A percentile compares a stretch with the other conserved stretches of the same genome.
Evolutionary conservation across 2,888 invertebrate species (phyloP).

Genomic region (Orthonevra nobilis): DNA sequence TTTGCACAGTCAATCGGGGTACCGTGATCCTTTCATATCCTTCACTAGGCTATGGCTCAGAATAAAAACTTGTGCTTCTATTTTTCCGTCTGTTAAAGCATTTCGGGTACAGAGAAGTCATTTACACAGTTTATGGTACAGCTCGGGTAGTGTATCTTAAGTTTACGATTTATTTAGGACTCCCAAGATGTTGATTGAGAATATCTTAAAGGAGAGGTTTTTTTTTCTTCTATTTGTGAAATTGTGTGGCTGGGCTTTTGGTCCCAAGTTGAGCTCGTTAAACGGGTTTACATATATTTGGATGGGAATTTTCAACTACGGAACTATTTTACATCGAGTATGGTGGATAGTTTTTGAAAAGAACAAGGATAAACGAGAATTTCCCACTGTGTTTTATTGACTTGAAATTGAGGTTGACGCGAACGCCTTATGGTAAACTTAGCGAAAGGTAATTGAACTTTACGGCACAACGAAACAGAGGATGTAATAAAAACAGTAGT

Average conservation of each 20-base stretch:
- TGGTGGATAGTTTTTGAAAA: too few species aligned
- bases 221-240: not conserved
- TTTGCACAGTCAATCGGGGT: not conserved
- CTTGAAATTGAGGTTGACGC: not conserved
- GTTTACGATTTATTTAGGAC: conserved; percentile 19
- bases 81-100: conserved; percentile 13
- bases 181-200: not conserved
- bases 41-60: not conserved
- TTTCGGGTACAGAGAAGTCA: conserved; percentile 29
- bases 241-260: too few species aligned
- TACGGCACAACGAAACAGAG: too few species aligned
- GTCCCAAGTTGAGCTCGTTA: too few species aligned
- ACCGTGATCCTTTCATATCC: not conserved
- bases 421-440: too few species aligned
- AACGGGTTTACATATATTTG: too few species aligned
- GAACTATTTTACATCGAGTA: too few species aligned
- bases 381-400: too few species aligned
- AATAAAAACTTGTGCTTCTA: too few species aligned
- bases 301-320: conserved; percentile 4
- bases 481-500: too few species aligned
- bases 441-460: not conserved
- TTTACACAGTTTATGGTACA: conserved; percentile 20
- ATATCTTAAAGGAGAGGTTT: conserved; percentile 10
- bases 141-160: conserved; percentile 11
- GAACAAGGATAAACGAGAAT: too few species aligned